Conservation (phyloP, 2,888 invertebrate species). For the Fissipunctia ypsillon region DNA sequence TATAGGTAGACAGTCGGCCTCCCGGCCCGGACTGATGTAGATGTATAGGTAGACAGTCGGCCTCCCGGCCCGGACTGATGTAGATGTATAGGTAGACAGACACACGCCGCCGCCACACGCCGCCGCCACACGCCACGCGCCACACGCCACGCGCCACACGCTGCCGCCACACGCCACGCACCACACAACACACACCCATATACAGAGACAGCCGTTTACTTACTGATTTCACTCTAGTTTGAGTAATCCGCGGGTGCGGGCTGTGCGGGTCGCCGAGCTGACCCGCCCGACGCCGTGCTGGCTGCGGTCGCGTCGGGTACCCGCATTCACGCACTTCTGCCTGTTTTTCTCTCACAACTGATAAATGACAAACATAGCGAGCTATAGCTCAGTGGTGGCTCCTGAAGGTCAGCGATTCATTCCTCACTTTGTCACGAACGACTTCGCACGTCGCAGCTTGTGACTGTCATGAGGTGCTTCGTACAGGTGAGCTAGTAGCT, state of each 20-base stretch:
- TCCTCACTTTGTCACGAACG: not conserved
- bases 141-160: no score
- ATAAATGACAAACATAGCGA: not conserved
- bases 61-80: no score
- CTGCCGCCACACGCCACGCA: no score
- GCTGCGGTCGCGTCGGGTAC: not conserved
- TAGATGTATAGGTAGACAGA: no score
- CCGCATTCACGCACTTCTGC: not conserved
- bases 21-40: no score
- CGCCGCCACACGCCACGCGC: no score
- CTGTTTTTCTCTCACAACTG: not conserved
- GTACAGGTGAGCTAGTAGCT: not conserved
- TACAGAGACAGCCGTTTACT: slow-evolving; percentile 8
- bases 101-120: no score
- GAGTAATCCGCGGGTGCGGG: not conserved
- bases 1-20: no score
- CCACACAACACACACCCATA: not conserved
- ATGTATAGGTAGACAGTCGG: no score
- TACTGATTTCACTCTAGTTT: not conserved
- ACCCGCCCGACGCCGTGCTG: not conserved
- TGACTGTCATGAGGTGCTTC: not conserved
- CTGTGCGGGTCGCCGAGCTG: not conserved
- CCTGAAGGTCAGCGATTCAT: not conserved
- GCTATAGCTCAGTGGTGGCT: not conserved
- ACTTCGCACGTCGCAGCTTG: not conserved